These are phyloP conservation scores for Sepiola atlantica DNA, from an alignment of 2,888 invertebrate genomes.

Conservation along the genomic window DNA sequence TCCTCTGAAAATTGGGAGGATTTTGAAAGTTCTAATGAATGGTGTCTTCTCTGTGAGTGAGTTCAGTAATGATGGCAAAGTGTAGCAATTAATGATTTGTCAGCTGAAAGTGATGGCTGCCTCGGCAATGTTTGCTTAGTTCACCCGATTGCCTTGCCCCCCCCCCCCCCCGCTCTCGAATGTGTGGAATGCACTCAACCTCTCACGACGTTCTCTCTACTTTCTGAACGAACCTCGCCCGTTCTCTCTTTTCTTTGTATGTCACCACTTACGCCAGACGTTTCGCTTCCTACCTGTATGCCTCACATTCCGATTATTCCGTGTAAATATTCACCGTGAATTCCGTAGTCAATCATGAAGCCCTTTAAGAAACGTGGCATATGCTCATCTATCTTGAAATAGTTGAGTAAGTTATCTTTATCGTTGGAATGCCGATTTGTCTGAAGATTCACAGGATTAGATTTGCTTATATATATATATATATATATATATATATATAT, in stretches of 20 bases:
- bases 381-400: background rate
- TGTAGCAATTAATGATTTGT: slow-evolving; percentile 21
- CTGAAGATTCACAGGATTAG: background rate
- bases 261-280: background rate
- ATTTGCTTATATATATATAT: no score
- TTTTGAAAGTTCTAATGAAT: background rate
- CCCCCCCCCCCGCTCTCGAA: no score
- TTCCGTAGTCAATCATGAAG: background rate
- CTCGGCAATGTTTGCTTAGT: background rate
- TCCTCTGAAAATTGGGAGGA: background rate
- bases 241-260: background rate
- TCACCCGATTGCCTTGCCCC: background rate
- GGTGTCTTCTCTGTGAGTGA: background rate
- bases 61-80: slow-evolving; percentile 16
- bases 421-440: background rate
- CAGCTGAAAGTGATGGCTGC: background rate
- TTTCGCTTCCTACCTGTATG: slow-evolving; percentile 32
- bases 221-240: no score
- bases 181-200: background rate
- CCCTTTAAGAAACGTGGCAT: background rate
- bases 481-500: no score
- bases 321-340: background rate
- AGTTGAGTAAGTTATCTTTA: background rate
- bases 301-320: background rate
- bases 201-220: background rate